These are phyloP conservation scores for Pangasius larnaudii DNA, from an alignment of 2,797 vertebrate genomes.

Conservation along the genomic window DNA sequence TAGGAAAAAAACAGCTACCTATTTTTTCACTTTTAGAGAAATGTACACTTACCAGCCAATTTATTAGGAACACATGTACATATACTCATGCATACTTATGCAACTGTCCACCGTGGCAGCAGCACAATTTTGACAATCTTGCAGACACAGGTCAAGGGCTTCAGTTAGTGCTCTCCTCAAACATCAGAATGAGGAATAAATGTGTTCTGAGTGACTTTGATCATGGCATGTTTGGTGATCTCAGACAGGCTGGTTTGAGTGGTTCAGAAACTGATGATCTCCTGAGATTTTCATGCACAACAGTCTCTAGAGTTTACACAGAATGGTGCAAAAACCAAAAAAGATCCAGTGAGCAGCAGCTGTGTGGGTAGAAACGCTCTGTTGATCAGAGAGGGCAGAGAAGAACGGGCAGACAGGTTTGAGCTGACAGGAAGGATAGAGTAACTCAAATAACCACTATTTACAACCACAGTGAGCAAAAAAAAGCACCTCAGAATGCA, in stretches of 20 bases:
- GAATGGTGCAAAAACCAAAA: not conserved
- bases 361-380: not conserved
- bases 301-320: not conserved
- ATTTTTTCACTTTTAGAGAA: not conserved
- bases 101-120: not conserved
- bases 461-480: not conserved
- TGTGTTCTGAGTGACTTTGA: not conserved
- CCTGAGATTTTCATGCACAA: not conserved
- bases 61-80: not conserved
- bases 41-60: not conserved
- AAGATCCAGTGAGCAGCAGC: not conserved
- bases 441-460: not conserved
- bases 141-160: not conserved
- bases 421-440: not conserved
- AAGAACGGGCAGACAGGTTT: not conserved
- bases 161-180: not conserved
- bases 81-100: not conserved
- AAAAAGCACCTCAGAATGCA: not conserved
- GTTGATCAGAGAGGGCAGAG: not conserved
- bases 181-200: not conserved
- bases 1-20: not conserved
- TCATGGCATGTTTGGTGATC: not conserved
- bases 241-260: not conserved
- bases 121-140: not conserved
- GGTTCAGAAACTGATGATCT: not conserved